Base-by-base conservation (phyloP, 2,113 vertebrate species). In the Mesembrinibis cayennensis region DNA sequence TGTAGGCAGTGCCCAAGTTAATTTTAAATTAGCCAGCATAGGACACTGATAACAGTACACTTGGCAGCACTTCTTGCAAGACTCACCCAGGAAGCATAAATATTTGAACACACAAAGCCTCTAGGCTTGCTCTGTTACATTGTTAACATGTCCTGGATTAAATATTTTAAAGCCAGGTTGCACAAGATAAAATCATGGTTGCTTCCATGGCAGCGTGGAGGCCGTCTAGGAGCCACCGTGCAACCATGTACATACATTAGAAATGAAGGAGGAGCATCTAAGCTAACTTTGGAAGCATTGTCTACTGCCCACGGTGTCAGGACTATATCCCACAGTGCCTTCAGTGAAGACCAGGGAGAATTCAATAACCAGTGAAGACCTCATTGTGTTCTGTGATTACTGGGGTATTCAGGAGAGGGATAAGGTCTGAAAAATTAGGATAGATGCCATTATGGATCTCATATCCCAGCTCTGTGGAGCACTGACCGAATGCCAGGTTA, bases 31-130 rank as follows among this genome's bases (percentile, higher is more conserved):
- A 90, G 26, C 82, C 47, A 78, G 82, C 26, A 3, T 2, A 71
- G 63, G 59, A 65, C 71, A 56, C 62, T 83, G 96, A 96, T 97
- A 96, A 95, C 66, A 66, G 90, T 49, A 23, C 45, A 20, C 66
- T 92, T 94, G 96, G 93, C 96, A 94, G 71, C 25, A 42, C 62
- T 85, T 90, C 70, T 90, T 73, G 78, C 88, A 70, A 85, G 90
- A 36, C 96, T 90, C 87, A 94, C 96, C 96, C 96, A 96, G 96
- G 96, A 96, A 96, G 95, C 93, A 96, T 95, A 97, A 97, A 96
- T 96, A 97, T 96, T 97, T 97, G 96, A 97, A 86, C 27, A 27
- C n/a, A 11, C 40, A 85, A 74, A 91, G 71, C 8, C 66, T 90
- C 45, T 45, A 85, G 74, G 70, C 67, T 92, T 80, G 84, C 52